Evolutionary conservation across 2,888 invertebrate genomes (phyloP).

Genomic region (Apodemia mormo): DNA sequence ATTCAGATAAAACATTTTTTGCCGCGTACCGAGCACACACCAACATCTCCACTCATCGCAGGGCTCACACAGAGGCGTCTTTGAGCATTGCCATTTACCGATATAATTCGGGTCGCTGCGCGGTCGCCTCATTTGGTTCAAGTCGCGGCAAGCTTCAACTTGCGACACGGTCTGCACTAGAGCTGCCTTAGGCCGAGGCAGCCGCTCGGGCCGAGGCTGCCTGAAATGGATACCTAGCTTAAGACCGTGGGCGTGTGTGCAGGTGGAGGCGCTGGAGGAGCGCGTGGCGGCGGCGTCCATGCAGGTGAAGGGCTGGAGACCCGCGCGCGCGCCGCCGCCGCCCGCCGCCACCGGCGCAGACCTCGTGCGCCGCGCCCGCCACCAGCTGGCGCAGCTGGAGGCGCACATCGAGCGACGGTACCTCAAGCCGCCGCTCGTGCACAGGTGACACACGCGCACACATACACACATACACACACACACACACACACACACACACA

Average conservation of each 20-base stretch:
- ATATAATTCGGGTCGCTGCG: too few relatives aligned
- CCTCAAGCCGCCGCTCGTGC: conserved; percentile 94
- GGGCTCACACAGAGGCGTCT: too few relatives aligned
- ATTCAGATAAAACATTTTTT: too few relatives aligned
- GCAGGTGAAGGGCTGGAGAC: conserved; percentile 95
- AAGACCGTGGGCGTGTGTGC: conserved; percentile 8
- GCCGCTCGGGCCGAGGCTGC: too few relatives aligned
- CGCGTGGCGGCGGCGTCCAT: conserved; percentile 93
- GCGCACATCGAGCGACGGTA: conserved; percentile 96
- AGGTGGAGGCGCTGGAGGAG: conserved; percentile 93
- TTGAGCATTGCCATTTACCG: too few relatives aligned
- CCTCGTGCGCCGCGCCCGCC: conserved; percentile 82
- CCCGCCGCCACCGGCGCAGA: conserved; percentile 82
- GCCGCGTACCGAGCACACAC: too few relatives aligned
- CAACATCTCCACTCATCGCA: too few relatives aligned
- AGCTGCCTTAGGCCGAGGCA: too few relatives aligned
- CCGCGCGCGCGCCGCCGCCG: conserved; percentile 66
- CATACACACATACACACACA: neutral
- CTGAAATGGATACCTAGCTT: too few relatives aligned
- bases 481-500: neutral
- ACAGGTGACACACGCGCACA: conserved; percentile 53
- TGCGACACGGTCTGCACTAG: too few relatives aligned
- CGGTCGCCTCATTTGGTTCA: too few relatives aligned
- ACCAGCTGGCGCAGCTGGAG: conserved; percentile 91
- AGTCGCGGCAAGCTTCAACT: too few relatives aligned